Evolutionary conservation across 2,113 vertebrate genomes (phyloP).

Genomic region (Dipodomys spectabilis): DNA sequence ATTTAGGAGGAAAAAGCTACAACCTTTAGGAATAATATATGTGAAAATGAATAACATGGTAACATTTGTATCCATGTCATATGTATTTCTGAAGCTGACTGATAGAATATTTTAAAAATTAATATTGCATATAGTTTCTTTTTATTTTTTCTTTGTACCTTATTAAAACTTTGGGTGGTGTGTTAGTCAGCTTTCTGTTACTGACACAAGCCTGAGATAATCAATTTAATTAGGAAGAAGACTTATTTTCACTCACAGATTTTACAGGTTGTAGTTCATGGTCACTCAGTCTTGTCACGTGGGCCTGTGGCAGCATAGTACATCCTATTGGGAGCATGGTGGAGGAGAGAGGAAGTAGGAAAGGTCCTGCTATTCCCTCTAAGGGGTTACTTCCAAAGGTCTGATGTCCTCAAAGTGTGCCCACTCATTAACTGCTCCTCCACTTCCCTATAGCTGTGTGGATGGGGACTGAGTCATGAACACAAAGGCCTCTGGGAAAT

Average conservation of each 20-base stretch:
- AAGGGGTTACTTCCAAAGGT: too few relatives aligned
- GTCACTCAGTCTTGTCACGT: not conserved
- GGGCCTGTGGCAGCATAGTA: not conserved
- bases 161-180: not conserved
- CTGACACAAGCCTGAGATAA: not conserved
- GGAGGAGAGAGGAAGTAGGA: too few relatives aligned
- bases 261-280: not conserved
- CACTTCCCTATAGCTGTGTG: not conserved
- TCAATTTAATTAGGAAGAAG: not conserved
- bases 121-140: not conserved
- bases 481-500: not conserved
- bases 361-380: not conserved
- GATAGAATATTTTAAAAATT: not conserved
- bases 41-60: not conserved
- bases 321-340: not conserved
- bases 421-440: not conserved
- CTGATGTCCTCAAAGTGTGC: too few relatives aligned
- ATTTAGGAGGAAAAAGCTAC: not conserved
- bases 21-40: not conserved
- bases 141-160: conserved; percentile 16
- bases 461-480: not conserved
- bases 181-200: not conserved
- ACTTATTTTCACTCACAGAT: not conserved
- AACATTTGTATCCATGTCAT: not conserved
- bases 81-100: not conserved